Base-by-base conservation (phyloP, 2,113 vertebrate genomes). In the Amphiprion ocellaris region DNA sequence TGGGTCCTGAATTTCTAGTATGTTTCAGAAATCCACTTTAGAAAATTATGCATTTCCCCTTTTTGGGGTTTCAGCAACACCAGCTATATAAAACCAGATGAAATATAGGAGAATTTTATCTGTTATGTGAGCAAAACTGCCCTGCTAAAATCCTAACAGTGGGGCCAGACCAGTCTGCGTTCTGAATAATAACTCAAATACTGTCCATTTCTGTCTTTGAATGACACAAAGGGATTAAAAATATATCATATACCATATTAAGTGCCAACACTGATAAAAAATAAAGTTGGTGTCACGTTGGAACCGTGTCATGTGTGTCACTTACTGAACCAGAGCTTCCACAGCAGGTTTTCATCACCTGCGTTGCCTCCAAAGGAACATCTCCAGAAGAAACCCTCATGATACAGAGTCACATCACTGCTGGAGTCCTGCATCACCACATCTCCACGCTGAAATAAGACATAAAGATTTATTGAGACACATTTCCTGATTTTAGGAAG, bases 321-420 rank as follows among this genome's bases (percentile, higher is more conserved):
- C 97, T 97, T 95, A 99, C 98, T 97, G 61, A 98, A 96, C 97
- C 96, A 98, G 87, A 97, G 96, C 67, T 94, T 96, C 94, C 94
- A 96, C 73, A 97, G 87, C 85, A 98, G 92, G 87, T 90, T 87
- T 33, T 96, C 93, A 4, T 96, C 93, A 14, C 61, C 91, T 44
- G 75, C 69, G 33, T 86, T 70, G 7, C 94, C 95, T 73, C 54
- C 86, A 90, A 97, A 98, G 74, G 94, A 96, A 82, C 98, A 99
- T 67, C 93, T 96, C 98, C 98, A 99, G 92, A 99, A 99, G 82
- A 99, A 98, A 10, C 98, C 98, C 88, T 98, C 97, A 46, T 99
- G 97, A 84, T 97, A 95, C 65, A 96, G 95, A 75, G 85, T 94
- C 1, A 81, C 15, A 5, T 79, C 71, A 26, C 26, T 41, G 1